Conservation (phyloP, 2,888 invertebrate species). For the Rhagium mordax region DNA sequence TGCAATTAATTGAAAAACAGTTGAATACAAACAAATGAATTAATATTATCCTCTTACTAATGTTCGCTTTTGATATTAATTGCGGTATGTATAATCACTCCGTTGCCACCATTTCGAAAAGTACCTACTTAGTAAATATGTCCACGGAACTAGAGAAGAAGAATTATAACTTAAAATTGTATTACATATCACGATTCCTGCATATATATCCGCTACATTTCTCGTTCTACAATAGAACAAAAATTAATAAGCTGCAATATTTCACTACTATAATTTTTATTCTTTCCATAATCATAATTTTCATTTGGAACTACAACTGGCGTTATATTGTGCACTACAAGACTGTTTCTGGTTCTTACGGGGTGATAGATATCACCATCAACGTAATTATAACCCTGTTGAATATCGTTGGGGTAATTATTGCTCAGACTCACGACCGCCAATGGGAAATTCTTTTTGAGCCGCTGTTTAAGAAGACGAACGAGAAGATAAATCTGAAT, state of each 20-base stretch:
- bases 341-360: background rate
- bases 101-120: background rate
- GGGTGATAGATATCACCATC: constrained; percentile 1
- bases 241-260: background rate
- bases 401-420: background rate
- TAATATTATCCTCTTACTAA: background rate
- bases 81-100: no score
- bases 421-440: background rate
- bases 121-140: background rate
- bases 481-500: background rate
- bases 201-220: constrained; percentile 18
- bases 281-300: background rate
- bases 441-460: constrained; percentile 15
- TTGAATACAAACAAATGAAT: constrained; percentile 9
- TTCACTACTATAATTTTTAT: background rate
- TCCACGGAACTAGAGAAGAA: background rate
- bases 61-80: background rate
- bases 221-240: background rate
- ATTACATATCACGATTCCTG: constrained; percentile 13
- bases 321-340: background rate
- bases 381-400: background rate
- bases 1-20: background rate
- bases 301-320: constrained; percentile 11
- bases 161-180: background rate
- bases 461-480: background rate